Evolutionary conservation across 1,140 invertebrate genomes (phyloP).

Genomic region (Lethocerus indicus): DNA sequence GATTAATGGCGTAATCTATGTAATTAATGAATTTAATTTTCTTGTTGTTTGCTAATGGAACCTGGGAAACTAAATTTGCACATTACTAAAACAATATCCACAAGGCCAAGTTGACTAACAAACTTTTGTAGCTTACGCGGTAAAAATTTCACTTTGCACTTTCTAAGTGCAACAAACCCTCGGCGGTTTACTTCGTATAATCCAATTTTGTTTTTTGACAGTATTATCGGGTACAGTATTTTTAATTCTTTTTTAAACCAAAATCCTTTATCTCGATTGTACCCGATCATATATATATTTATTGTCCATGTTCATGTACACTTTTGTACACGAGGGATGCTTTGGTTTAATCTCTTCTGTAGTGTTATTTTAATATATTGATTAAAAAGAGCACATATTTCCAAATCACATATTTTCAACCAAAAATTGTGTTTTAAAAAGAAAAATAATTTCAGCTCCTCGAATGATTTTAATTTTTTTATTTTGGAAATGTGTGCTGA

Average conservation of each 20-base stretch:
- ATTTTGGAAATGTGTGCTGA: slow-evolving; percentile 6
- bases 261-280: neutral
- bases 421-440: no score
- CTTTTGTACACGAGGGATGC: neutral
- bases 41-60: slow-evolving; percentile 7
- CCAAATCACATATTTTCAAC: no score
- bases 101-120: slow-evolving; percentile 13
- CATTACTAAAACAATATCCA: slow-evolving; percentile 7
- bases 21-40: neutral
- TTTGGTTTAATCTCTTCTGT: slow-evolving; percentile 6
- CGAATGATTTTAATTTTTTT: neutral
- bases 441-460: neutral
- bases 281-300: neutral
- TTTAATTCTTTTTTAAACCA: neutral
- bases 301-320: neutral
- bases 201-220: neutral
- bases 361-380: no score
- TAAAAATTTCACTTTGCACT: neutral
- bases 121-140: neutral
- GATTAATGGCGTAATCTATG: slow-evolving; percentile 1
- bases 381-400: no score
- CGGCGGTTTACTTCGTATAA: no score
- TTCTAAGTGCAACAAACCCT: no score
- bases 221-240: neutral
- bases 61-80: slow-evolving; percentile 5